Evolutionary conservation across 92 coral and sea anemone genomes (phyloP).

Genomic region (Anthopleura xanthogrammica): DNA sequence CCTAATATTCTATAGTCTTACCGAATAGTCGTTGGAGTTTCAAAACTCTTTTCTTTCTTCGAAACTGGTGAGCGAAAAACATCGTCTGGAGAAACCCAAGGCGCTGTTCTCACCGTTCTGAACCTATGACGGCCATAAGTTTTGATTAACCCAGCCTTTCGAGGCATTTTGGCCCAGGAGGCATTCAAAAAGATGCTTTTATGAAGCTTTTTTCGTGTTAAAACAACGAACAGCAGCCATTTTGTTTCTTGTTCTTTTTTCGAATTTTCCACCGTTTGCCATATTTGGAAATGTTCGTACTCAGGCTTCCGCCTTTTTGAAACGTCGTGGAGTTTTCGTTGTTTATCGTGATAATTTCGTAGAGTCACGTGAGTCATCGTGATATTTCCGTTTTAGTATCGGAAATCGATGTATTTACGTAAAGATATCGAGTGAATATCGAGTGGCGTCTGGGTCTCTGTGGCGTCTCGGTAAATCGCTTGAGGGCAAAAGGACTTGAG

Average conservation of each 20-base stretch:
- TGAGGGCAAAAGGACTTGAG: too few relatives aligned
- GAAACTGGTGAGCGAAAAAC: constrained; percentile 11
- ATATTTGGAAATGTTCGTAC: constrained; percentile 15
- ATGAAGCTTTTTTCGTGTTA: neutral
- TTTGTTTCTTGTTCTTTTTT: constrained; percentile 9
- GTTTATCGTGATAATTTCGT: too few relatives aligned
- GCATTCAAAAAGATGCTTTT: neutral
- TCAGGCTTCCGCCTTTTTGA: neutral
- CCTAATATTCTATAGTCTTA: neutral
- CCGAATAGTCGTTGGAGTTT: constrained; percentile 13
- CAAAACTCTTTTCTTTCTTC: constrained; percentile 12
- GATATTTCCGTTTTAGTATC: too few relatives aligned
- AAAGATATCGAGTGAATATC: too few relatives aligned
- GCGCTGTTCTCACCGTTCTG: constrained; percentile 51
- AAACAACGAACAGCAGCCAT: neutral
- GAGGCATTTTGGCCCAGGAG: constrained; percentile 45
- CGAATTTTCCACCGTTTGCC: constrained; percentile 31
- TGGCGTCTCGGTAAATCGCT: too few relatives aligned
- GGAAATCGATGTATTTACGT: too few relatives aligned
- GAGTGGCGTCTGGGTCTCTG: too few relatives aligned
- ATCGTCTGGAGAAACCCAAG: constrained; percentile 10
- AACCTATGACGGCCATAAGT: constrained; percentile 87
- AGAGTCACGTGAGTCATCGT: too few relatives aligned
- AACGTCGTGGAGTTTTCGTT: neutral
- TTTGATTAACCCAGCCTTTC: constrained; percentile 48